Evolutionary conservation across 2,113 vertebrate genomes (phyloP).

Genomic region (Grus americana): DNA sequence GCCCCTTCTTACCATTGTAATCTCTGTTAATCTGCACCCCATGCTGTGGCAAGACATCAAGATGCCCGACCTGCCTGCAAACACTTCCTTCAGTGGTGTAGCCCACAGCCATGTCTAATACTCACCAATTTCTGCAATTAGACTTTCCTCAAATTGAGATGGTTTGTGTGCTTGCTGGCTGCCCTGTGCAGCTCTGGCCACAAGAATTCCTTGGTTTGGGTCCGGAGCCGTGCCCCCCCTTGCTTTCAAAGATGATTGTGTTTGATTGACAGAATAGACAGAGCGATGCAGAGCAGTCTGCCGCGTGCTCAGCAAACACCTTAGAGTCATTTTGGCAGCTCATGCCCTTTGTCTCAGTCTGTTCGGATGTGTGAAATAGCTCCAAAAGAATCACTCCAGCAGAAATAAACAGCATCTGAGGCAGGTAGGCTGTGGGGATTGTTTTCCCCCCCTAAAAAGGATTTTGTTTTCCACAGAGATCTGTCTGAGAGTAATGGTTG

Average conservation of each 20-base stretch:
- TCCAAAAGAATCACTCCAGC: neutral
- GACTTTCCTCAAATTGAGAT: neutral
- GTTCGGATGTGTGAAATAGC: neutral
- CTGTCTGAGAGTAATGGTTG: neutral
- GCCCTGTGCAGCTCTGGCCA: neutral
- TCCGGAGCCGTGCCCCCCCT: neutral
- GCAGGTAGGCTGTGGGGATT: neutral
- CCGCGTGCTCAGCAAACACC: neutral
- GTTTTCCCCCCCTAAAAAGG: fast-evolving
- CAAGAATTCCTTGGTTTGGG: neutral
- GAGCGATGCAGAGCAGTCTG: neutral
- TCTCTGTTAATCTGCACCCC: neutral
- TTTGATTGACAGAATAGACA: neutral
- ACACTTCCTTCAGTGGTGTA: neutral
- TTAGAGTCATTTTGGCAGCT: neutral
- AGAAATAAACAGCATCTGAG: neutral
- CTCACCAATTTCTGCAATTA: neutral
- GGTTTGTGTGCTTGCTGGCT: neutral
- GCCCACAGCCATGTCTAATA: neutral
- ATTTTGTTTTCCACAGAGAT: neutral
- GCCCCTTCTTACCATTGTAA: neutral
- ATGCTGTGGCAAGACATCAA: neutral
- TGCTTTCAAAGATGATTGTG: neutral
- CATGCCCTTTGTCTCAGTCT: neutral
- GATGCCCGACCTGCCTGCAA: neutral